Evolutionary conservation across 2,113 vertebrate genomes (phyloP).

Genomic region (Calyptomena viridis): DNA sequence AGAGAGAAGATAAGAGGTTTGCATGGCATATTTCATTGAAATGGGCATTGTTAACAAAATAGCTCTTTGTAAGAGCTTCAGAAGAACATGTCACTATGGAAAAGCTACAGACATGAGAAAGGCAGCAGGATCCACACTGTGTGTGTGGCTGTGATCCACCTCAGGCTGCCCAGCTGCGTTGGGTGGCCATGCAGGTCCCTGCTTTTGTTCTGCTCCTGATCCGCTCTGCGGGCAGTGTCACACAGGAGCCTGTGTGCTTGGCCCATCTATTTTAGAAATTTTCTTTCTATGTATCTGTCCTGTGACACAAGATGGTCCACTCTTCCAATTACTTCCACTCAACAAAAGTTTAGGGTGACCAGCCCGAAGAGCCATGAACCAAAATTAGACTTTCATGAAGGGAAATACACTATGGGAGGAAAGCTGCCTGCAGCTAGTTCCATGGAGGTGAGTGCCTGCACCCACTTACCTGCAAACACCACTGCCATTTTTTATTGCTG

Average conservation of each 20-base stretch:
- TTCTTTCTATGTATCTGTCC: neutral
- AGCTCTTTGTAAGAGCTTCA: slow-evolving; percentile 14
- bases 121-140: neutral
- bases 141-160: neutral
- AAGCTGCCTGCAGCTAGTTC: neutral
- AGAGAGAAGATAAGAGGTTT: neutral
- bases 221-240: neutral
- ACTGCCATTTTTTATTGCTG: neutral
- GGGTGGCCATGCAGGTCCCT: neutral
- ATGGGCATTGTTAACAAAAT: neutral
- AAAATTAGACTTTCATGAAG: neutral
- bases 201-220: neutral
- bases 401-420: neutral
- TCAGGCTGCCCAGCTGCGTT: neutral
- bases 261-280: neutral
- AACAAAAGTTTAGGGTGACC: neutral
- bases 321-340: neutral
- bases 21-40: neutral
- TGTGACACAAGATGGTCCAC: neutral
- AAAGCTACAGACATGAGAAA: neutral
- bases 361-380: neutral
- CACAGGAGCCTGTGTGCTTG: neutral
- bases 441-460: neutral
- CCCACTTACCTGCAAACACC: neutral
- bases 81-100: neutral